Percentiles rank a stretch among this genome's conserved stretches.
phyloP scores from a whole-genome alignment of 2,113 vertebrate genomes.

The Phyllopteryx taeniolatus region DNA sequence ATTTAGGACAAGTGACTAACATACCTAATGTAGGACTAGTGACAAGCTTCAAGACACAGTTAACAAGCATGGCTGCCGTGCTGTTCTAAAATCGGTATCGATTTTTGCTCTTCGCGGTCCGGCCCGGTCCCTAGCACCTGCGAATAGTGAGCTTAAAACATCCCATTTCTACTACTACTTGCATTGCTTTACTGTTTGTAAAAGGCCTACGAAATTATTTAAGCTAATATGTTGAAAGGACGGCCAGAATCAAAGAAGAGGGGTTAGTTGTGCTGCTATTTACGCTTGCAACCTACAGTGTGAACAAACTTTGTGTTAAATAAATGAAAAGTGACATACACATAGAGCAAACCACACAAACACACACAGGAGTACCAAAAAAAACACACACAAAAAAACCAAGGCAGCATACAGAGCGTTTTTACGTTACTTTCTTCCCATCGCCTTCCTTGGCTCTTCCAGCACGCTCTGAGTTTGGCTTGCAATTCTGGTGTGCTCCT shows the following conservation, averaged over 20 bases:
- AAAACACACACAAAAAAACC: neutral
- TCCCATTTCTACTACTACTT: no score
- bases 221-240: neutral
- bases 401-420: neutral
- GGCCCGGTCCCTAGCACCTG: no score
- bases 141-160: no score
- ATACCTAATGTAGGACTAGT: no score
- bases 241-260: neutral
- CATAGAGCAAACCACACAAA: constrained; percentile 2
- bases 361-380: neutral
- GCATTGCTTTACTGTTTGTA: no score
- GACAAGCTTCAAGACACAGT: no score
- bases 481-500: constrained; percentile 42
- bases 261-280: neutral
- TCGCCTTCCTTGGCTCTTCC: constrained; percentile 28
- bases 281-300: neutral
- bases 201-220: no score
- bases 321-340: neutral
- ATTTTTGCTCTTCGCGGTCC: no score
- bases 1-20: no score
- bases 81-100: no score
- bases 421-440: constrained; percentile 21
- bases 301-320: neutral
- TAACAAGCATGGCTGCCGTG: no score
- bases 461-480: constrained; percentile 32